phyloP scores from a whole-genome alignment of 2,797 vertebrate genomes.

The Nyctibius grandis region DNA sequence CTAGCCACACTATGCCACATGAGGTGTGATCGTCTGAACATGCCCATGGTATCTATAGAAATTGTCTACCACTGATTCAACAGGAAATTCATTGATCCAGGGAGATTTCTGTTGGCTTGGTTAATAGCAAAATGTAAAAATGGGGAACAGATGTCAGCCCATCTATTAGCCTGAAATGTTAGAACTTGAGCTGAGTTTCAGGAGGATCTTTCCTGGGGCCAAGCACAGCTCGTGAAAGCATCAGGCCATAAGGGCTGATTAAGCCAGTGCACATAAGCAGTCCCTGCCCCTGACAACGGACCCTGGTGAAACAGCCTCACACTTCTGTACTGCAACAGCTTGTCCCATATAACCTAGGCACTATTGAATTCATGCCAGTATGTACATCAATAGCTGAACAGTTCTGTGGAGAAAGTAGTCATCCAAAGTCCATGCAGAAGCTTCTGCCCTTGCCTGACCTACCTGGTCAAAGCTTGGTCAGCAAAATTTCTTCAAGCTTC shows the following conservation, averaged over 20 bases:
- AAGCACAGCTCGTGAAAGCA: background rate
- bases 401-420: background rate
- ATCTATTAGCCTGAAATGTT: background rate
- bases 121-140: background rate
- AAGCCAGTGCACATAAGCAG: background rate
- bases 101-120: background rate
- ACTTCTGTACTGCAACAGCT: background rate
- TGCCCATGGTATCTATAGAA: background rate
- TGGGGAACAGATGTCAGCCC: background rate
- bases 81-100: background rate
- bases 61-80: background rate
- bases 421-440: background rate
- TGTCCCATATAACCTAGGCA: background rate
- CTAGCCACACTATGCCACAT: accelerated
- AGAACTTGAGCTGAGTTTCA: background rate
- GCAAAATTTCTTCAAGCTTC: background rate
- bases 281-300: background rate
- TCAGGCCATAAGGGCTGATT: background rate
- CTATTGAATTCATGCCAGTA: background rate
- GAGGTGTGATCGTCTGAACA: background rate
- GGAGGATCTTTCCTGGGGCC: background rate
- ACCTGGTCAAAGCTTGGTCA: background rate
- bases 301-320: background rate
- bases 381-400: background rate
- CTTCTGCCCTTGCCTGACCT: background rate